Base-by-base conservation (phyloP, 2,888 invertebrate species). In the Trileptium ribeirensis region DNA sequence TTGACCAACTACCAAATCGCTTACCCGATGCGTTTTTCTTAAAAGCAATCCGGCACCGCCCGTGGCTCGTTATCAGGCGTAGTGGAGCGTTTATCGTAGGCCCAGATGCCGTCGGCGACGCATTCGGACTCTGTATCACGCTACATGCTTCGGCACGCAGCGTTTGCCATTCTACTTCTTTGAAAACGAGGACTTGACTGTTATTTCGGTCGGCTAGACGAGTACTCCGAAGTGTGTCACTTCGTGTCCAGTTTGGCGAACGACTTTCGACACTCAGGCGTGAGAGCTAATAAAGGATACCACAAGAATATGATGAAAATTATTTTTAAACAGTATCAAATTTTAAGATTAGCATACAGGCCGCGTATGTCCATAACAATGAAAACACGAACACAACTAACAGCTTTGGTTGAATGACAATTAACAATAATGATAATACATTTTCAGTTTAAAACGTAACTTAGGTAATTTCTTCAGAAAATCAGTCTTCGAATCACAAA, bases 131-230 rank as follows among this genome's bases (percentile, higher is more conserved):
- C n/a, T n/a, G n/a, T n/a, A n/a, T n/a, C n/a, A n/a, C n/a, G 19
- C 15, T 94, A 87, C 93, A 94, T 19, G 97, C 97, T 90, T 98
- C 97, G 87, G 98, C 94, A 83, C 97, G 92, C 33, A 98, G 93
- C 79, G 95, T 95, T 90, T 98, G 97, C 98, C 99, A 99, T 88
- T 95, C 94, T 80, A 98, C 90, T 90, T 96, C 89, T 91, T 99
- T 99, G 90, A 98, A 99, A 88, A 98, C 94, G 84, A 99, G 92
- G 84, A 98, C 91, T 87, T 97, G 94, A 67, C 95, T 95, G 83
- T 93, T 93, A 84, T 93, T 93, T 0, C 94, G 92, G 87, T 97
- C 96, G 90, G 96, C 95, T 85, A 99, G 92, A 86, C 97, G 92
- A 78, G 97, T 97, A 90, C 94, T 92, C 87, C 95, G 92, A 86